Percentiles rank a stretch among this genome's conserved stretches.
Evolutionary conservation across 2,113 vertebrate genomes (phyloP).

Genomic region (Fulmarus glacialis): DNA sequence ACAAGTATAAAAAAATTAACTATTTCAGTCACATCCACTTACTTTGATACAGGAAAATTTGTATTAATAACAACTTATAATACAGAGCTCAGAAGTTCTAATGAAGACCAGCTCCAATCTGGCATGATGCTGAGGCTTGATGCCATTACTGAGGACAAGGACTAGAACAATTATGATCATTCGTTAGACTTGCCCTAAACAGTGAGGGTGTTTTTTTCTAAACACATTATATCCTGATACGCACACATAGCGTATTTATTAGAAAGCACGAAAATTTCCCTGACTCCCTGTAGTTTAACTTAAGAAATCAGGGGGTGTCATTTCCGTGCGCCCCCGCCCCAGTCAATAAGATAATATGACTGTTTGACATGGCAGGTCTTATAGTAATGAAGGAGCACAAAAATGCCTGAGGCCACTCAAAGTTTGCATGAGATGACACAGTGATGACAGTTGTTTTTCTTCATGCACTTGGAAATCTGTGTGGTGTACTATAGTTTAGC

Average conservation of each 20-base stretch:
- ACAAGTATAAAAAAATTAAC: neutral
- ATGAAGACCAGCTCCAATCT: neutral
- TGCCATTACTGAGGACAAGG: neutral
- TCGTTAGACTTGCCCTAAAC: neutral
- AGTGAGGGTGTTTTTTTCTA: rapidly evolving
- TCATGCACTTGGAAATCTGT: neutral
- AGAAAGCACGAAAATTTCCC: neutral
- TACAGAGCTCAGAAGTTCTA: neutral
- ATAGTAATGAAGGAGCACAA: neutral
- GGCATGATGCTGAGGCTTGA: neutral
- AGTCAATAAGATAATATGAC: neutral
- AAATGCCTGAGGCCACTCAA: neutral
- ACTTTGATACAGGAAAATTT: neutral
- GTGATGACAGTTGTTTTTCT: neutral
- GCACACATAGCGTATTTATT: neutral
- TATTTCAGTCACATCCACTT: neutral
- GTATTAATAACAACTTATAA: neutral
- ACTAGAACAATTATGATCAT: neutral
- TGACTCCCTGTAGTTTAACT: neutral
- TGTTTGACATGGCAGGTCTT: neutral
- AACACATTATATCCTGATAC: neutral
- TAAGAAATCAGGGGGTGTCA: neutral
- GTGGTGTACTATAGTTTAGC: neutral
- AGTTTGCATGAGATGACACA: neutral
- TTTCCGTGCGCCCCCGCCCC: neutral